These are phyloP conservation scores for Pyrrhia umbra DNA, from an alignment of 2,888 invertebrate species.

Conservation along the genomic window DNA sequence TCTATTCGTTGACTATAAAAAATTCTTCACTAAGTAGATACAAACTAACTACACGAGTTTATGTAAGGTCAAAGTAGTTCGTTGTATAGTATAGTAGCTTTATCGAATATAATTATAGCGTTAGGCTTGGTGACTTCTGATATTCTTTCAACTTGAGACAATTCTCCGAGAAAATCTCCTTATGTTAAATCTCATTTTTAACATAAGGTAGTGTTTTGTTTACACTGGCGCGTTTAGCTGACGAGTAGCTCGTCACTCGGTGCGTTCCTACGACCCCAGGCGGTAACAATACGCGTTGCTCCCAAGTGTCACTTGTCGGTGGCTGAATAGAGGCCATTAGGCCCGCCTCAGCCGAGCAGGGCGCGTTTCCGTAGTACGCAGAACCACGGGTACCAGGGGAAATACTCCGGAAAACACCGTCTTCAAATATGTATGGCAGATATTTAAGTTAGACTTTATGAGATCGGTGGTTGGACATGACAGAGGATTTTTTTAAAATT, in stretches of 20 bases:
- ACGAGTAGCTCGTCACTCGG: slow-evolving; percentile 21
- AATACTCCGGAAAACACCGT: slow-evolving; percentile 61
- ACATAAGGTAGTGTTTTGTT: slow-evolving; percentile 44
- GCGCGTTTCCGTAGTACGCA: slow-evolving; percentile 48
- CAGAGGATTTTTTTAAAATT: neutral
- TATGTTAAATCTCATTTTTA: slow-evolving; percentile 6
- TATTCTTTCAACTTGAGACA: neutral
- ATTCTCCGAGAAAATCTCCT: neutral
- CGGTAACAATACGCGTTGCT: slow-evolving; percentile 68
- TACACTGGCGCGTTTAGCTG: slow-evolving; percentile 43
- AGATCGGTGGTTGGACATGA: slow-evolving; percentile 23
- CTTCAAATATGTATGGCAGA: slow-evolving; percentile 46
- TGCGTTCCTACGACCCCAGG: slow-evolving; percentile 36
- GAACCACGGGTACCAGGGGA: slow-evolving; percentile 46
- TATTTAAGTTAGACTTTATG: slow-evolving; percentile 50
- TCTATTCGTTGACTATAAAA: too few species aligned
- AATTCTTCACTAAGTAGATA: too few species aligned
- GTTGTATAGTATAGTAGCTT: too few species aligned
- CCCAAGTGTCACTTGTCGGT: slow-evolving; percentile 72
- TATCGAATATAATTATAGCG: too few species aligned
- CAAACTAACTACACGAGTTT: too few species aligned
- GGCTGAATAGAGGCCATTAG: slow-evolving; percentile 76
- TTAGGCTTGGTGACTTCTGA: too few species aligned
- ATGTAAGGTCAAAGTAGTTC: too few species aligned
- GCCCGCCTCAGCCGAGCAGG: slow-evolving; percentile 53